Evolutionary conservation across 2,113 vertebrate genomes (phyloP).

Genomic region (Gorsachius goisagi): DNA sequence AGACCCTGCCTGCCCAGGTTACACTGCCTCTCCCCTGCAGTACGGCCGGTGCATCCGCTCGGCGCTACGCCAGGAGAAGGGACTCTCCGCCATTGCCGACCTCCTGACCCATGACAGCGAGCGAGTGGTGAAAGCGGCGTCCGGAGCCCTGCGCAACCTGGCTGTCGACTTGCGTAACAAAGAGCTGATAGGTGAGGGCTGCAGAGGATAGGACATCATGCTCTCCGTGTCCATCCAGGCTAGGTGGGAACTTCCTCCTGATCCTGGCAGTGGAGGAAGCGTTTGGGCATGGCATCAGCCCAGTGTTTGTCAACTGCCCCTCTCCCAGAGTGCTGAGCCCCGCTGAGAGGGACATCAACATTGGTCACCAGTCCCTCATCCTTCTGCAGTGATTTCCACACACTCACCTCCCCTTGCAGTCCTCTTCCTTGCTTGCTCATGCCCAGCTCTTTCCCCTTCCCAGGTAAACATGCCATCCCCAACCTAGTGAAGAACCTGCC

Average conservation of each 20-base stretch:
- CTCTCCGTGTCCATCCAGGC: accelerated
- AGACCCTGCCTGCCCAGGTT: neutral
- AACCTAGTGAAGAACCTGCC: constrained; percentile 89
- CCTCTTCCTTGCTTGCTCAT: neutral
- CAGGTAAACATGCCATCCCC: constrained; percentile 90
- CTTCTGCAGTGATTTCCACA: neutral
- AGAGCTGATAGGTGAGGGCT: constrained; percentile 87
- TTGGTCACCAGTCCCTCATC: neutral
- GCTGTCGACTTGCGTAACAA: constrained; percentile 90
- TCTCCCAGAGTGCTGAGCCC: neutral
- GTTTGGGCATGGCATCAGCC: accelerated
- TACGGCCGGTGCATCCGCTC: constrained; percentile 90
- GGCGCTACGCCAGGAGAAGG: constrained; percentile 88
- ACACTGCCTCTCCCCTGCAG: constrained; percentile 51
- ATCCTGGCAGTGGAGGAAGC: neutral
- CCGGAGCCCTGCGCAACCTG: constrained; percentile 92
- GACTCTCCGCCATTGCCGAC: constrained; percentile 88
- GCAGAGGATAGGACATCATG: accelerated
- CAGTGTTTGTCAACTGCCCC: accelerated
- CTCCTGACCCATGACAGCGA: constrained; percentile 86
- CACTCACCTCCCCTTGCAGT: no score
- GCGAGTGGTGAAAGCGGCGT: constrained; percentile 91
- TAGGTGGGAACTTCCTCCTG: neutral
- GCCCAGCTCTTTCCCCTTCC: neutral
- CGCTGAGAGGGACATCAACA: accelerated